phyloP scores from a whole-genome alignment of 2,113 vertebrate genomes.

The Rostratula benghalensis region DNA sequence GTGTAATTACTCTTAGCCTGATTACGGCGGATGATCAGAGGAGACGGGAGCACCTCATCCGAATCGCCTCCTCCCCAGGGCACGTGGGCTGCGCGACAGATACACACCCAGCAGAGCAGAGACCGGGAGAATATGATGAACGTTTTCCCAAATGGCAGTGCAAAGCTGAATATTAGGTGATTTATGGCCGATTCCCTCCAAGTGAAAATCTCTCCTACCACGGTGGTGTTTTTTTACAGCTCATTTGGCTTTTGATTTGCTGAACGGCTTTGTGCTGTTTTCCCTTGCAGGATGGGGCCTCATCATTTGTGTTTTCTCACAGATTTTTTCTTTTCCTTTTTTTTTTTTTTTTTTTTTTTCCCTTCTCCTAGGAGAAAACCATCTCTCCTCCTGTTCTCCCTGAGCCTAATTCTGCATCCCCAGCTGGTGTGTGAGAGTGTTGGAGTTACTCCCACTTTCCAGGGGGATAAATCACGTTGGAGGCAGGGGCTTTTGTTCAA shows the following conservation, averaged over 20 bases:
- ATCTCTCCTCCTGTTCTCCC: neutral
- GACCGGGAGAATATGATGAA: neutral
- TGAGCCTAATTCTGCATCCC: neutral
- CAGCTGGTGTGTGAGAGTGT: neutral
- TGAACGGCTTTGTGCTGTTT: slow-evolving; percentile 12
- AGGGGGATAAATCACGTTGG: neutral
- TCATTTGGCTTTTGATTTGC: slow-evolving; percentile 51
- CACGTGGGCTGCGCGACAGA: neutral
- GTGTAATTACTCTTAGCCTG: neutral
- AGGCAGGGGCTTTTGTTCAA: neutral
- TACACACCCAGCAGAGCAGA: neutral
- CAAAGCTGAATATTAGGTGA: slow-evolving; percentile 37
- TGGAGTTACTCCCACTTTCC: neutral
- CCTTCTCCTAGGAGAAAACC: neutral
- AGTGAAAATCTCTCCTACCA: slow-evolving; percentile 44
- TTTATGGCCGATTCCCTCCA: slow-evolving; percentile 26
- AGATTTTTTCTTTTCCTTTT: neutral
- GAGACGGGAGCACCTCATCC: neutral
- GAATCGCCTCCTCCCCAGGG: neutral
- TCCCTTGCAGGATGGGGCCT: slow-evolving; percentile 21
- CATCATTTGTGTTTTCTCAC: slow-evolving; percentile 17
- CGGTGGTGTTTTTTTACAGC: slow-evolving; percentile 20
- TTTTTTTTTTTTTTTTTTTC: neutral
- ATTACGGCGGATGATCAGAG: neutral
- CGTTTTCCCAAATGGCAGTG: slow-evolving; percentile 1